These are phyloP conservation scores for Vulpes ferrilata DNA, from an alignment of 2,113 vertebrate genomes.

Conservation along the genomic window DNA sequence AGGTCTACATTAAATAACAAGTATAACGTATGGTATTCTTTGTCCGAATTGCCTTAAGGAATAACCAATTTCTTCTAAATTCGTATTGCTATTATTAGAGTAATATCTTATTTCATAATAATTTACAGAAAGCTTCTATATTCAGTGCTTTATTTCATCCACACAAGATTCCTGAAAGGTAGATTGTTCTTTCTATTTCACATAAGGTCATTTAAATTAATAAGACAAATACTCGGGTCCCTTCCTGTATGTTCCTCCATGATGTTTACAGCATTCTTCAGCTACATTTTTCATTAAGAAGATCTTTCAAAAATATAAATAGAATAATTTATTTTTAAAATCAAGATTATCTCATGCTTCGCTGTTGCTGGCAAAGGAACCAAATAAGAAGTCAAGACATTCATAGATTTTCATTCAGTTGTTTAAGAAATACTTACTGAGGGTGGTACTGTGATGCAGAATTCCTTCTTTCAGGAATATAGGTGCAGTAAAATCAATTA, in stretches of 20 bases:
- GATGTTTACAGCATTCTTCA: not conserved
- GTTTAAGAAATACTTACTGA: not conserved
- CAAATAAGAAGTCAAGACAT: not conserved
- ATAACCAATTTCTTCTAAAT: not conserved
- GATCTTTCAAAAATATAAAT: not conserved
- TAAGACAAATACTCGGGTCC: not conserved
- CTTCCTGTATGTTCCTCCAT: not conserved
- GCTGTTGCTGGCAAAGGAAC: not conserved
- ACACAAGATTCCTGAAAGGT: not conserved
- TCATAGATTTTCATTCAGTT: not conserved
- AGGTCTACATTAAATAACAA: conserved; percentile 22
- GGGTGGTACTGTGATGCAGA: not conserved
- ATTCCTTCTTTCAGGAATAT: not conserved
- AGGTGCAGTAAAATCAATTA: not conserved
- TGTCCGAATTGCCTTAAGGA: not conserved
- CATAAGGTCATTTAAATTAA: not conserved
- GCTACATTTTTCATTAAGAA: conserved; percentile 11
- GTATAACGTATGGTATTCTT: not conserved
- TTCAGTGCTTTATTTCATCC: not conserved
- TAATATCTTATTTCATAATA: not conserved
- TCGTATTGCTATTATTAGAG: not conserved
- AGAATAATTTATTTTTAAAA: conserved; percentile 27
- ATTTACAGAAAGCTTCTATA: not conserved
- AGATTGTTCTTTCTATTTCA: conserved; percentile 17
- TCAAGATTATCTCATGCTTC: not conserved